Conservation (phyloP, 2,113 vertebrate species). For the Crocuta crocuta region DNA sequence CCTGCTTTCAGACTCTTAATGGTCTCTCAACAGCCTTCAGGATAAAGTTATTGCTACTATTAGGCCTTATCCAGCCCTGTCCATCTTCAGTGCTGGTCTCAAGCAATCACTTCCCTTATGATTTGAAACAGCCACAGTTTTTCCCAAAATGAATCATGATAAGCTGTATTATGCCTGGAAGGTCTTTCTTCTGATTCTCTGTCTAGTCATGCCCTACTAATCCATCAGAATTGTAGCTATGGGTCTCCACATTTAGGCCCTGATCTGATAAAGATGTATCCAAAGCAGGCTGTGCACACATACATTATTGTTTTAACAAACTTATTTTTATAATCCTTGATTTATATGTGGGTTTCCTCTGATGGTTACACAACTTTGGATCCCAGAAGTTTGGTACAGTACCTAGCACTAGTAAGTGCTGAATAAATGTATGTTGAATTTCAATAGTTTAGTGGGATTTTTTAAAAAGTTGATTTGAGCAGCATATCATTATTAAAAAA, state of each 20-base stretch:
- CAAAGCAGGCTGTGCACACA: neutral
- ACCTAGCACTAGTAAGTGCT: neutral
- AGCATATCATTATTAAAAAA: neutral
- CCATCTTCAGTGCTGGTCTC: neutral
- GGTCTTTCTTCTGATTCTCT: neutral
- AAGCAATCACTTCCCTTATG: neutral
- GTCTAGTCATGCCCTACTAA: neutral
- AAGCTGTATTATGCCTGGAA: neutral
- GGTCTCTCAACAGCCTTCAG: neutral
- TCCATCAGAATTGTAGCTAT: neutral
- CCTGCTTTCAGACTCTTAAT: neutral
- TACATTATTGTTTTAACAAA: neutral
- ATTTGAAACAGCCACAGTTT: neutral
- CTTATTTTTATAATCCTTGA: neutral
- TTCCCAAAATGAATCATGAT: neutral
- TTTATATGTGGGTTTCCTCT: neutral
- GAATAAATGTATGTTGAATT: neutral
- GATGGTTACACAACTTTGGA: neutral
- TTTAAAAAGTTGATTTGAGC: slow-evolving; percentile 28
- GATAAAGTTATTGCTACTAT: neutral
- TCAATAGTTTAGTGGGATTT: neutral
- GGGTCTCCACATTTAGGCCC: neutral
- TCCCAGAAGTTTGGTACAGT: neutral
- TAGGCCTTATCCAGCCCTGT: neutral
- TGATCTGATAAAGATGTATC: neutral